Evolutionary conservation across 2,888 invertebrate genomes (phyloP).

Genomic region (Andrena fulva): DNA sequence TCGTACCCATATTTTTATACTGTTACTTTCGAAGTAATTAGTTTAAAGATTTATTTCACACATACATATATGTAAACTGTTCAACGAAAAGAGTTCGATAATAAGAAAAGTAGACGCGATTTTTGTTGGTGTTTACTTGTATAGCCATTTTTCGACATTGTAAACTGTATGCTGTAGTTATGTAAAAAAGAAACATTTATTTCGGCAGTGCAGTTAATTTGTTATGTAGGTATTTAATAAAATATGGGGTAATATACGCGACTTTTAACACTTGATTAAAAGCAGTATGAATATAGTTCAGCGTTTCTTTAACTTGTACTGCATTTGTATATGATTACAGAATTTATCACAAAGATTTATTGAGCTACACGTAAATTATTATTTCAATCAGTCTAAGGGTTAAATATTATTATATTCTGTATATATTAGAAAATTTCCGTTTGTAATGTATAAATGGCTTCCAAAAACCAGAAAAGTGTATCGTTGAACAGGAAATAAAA

Average conservation of each 20-base stretch:
- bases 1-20: constrained; percentile 8
- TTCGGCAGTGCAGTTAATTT: constrained; percentile 6
- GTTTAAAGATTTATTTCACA: not conserved
- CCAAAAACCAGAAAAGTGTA: not conserved
- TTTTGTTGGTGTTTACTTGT: constrained; percentile 8
- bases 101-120: not conserved
- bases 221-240: not conserved
- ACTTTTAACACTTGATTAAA: not conserved
- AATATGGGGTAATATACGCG: not conserved
- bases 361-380: not conserved
- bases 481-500: not conserved
- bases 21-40: not conserved
- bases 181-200: not conserved
- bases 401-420: not conserved
- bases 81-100: not conserved
- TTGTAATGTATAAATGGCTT: not conserved
- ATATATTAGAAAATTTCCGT: not conserved
- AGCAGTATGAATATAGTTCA: not conserved
- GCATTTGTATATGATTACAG: not conserved
- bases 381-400: not conserved
- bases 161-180: not conserved
- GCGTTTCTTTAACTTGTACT: not conserved
- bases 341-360: constrained; percentile 1
- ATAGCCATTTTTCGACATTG: not conserved
- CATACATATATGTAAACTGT: not conserved